These are phyloP conservation scores for Hydraecia micacea DNA, from an alignment of 2,888 invertebrate genomes.

Conservation along the genomic window DNA sequence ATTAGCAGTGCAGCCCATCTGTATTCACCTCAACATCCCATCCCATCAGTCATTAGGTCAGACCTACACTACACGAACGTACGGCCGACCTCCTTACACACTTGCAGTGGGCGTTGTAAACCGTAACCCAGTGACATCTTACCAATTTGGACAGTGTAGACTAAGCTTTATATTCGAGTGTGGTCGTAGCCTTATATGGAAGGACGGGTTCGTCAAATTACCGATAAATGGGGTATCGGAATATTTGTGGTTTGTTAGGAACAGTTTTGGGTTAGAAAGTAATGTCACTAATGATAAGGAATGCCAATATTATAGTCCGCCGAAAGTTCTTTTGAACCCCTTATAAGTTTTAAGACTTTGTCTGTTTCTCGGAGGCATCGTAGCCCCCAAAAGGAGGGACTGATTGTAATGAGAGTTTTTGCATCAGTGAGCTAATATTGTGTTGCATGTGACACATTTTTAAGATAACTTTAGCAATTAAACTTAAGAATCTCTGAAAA, in stretches of 20 bases:
- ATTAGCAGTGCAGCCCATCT: constrained; percentile 3
- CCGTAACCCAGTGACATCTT: constrained; percentile 64
- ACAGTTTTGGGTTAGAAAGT: constrained; percentile 22
- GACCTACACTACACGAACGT: constrained; percentile 33
- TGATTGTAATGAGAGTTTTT: neutral
- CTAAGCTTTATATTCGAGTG: constrained; percentile 24
- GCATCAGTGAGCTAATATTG: neutral
- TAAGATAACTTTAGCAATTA: neutral
- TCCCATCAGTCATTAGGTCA: constrained; percentile 32
- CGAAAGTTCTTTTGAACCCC: neutral
- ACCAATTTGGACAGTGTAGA: constrained; percentile 28
- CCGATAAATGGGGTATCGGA: constrained; percentile 12
- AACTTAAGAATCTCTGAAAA: neutral
- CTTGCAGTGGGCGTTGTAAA: constrained; percentile 57
- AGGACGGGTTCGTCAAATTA: neutral
- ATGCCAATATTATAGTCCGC: neutral
- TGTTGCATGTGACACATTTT: neutral
- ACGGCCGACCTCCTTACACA: constrained; percentile 51
- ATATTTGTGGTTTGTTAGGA: constrained; percentile 3
- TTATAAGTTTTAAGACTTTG: neutral
- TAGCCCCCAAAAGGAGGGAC: neutral
- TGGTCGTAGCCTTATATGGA: constrained; percentile 26
- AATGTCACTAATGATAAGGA: neutral
- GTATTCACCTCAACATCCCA: constrained; percentile 14
- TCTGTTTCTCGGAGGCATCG: neutral